Percentiles rank a stretch among this genome's conserved stretches.
These are phyloP conservation scores for Antrozous pallidus DNA, from an alignment of 2,797 vertebrate genomes.

Conservation along the genomic window DNA sequence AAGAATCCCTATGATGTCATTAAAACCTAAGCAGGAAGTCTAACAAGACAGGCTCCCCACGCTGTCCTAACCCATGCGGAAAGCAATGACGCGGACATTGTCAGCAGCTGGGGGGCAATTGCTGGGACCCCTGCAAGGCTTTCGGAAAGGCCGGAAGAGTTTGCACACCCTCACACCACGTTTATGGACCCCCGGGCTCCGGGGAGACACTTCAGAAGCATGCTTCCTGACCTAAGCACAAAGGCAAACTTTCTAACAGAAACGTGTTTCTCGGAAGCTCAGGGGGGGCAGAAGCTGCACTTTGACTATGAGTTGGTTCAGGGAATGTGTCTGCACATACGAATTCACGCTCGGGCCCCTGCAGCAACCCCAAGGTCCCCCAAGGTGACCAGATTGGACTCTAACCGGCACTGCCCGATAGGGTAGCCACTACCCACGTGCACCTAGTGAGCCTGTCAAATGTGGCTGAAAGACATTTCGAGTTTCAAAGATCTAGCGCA, in stretches of 20 bases:
- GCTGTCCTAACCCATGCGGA: rapidly evolving
- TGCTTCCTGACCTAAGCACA: not conserved
- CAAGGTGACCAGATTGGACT: not conserved
- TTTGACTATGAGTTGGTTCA: not conserved
- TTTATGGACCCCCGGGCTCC: not conserved
- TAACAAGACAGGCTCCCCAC: not conserved
- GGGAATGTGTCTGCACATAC: not conserved
- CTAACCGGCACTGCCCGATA: too few relatives aligned
- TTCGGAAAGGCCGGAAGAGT: not conserved
- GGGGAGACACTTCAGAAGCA: not conserved
- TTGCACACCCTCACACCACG: not conserved
- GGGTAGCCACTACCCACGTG: not conserved
- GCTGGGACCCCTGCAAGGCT: rapidly evolving
- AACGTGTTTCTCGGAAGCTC: not conserved
- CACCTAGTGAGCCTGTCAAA: not conserved
- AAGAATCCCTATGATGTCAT: not conserved
- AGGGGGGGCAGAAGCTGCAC: not conserved
- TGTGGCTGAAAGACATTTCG: not conserved
- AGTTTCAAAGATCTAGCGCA: not conserved
- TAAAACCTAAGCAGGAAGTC: not conserved
- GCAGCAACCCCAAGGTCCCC: not conserved
- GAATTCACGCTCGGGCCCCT: not conserved
- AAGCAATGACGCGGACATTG: rapidly evolving
- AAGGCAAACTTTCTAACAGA: not conserved
- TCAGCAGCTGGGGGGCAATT: not conserved